A percentile compares a stretch with the other conserved stretches of the same genome.
These are phyloP conservation scores for Temnothorax ravouxi DNA, from an alignment of 2,888 invertebrate species.

Conservation along the genomic window DNA sequence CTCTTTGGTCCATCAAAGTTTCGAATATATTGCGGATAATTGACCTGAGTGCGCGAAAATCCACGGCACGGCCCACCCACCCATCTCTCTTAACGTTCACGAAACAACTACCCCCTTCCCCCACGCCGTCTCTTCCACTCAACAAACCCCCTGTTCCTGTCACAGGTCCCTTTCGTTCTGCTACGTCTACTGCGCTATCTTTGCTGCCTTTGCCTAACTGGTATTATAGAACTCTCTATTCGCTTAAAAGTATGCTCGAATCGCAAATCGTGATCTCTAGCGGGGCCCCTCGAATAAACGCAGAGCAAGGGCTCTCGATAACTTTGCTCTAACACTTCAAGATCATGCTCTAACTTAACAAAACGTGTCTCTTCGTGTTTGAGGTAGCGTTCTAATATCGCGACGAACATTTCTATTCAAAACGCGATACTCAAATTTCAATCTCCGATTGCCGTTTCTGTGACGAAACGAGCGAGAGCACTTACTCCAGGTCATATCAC, in stretches of 20 bases:
- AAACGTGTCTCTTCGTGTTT: neutral
- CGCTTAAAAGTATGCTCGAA: constrained; percentile 66
- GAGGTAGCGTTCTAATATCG: constrained; percentile 9
- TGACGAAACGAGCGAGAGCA: constrained; percentile 3
- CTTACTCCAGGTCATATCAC: constrained; percentile 16
- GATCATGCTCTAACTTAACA: neutral
- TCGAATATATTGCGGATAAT: constrained; percentile 69
- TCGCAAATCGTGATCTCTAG: constrained; percentile 28
- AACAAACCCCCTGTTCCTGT: neutral
- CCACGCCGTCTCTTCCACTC: neutral
- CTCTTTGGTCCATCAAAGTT: constrained; percentile 76
- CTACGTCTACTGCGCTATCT: constrained; percentile 67
- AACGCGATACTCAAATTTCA: neutral
- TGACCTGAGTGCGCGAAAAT: constrained; percentile 72
- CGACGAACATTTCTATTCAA: neutral
- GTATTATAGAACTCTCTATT: constrained; percentile 72
- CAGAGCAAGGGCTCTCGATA: constrained; percentile 18
- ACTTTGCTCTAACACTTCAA: constrained; percentile 1
- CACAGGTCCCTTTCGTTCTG: constrained; percentile 19
- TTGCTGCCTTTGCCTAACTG: constrained; percentile 75
- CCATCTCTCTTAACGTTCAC: constrained; percentile 15
- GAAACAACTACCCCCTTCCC: neutral
- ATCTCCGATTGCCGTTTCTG: neutral
- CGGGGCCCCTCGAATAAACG: constrained; percentile 3
- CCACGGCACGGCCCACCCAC: constrained; percentile 69